Evolutionary conservation across 2,113 vertebrate genomes (phyloP).

Genomic region (Noturus placidus): DNA sequence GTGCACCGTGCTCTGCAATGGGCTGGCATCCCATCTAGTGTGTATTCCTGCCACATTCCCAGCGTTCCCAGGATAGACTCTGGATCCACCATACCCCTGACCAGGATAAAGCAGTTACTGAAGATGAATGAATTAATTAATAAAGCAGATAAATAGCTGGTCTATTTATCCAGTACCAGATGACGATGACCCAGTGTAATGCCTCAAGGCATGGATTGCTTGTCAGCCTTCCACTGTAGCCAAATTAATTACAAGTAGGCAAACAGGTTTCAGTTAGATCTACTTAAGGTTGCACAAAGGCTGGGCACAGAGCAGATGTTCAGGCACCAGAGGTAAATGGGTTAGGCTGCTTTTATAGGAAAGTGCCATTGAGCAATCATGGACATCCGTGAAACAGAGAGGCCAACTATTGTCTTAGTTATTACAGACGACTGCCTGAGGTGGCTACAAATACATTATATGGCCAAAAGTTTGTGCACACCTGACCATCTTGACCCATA

Average conservation of each 20-base stretch:
- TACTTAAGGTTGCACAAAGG: not conserved
- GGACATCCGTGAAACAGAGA: not conserved
- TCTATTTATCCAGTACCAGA: not conserved
- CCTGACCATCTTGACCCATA: not conserved
- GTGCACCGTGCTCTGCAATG: not conserved
- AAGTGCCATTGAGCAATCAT: not conserved
- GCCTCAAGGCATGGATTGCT: not conserved
- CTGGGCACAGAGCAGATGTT: conserved; percentile 13
- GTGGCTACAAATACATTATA: not conserved
- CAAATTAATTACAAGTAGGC: not conserved
- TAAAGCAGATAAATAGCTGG: not conserved
- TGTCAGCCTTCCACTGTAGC: not conserved
- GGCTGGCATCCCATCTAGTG: not conserved
- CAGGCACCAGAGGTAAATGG: conserved; percentile 13
- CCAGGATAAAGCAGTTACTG: not conserved
- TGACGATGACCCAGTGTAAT: not conserved
- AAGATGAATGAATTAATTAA: not conserved
- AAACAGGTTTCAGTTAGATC: conserved; percentile 15
- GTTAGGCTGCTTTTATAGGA: not conserved
- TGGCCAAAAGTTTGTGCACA: not conserved
- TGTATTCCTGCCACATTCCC: not conserved
- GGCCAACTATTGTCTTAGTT: not conserved
- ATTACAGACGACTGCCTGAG: not conserved
- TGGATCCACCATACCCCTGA: not conserved
- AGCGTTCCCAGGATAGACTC: not conserved